Evolutionary conservation across 2,797 vertebrate species (phyloP).

Genomic region (Galagoides demidoff): DNA sequence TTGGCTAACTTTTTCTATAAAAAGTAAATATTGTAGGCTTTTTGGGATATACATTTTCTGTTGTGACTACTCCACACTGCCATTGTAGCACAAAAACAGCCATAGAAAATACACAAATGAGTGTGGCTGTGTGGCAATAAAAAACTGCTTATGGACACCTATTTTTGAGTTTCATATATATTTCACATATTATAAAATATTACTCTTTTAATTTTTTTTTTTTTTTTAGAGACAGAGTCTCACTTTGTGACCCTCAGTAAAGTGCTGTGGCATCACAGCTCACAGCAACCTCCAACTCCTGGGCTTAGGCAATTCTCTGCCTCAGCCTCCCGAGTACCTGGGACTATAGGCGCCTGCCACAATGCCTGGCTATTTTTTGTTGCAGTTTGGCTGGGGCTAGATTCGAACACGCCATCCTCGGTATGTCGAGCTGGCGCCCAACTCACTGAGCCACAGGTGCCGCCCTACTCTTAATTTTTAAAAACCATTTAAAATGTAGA

Average conservation of each 20-base stretch:
- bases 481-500: constrained; percentile 21
- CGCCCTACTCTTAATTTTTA: background rate
- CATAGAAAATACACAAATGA: background rate
- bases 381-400: too few species aligned
- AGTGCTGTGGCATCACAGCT: too few species aligned
- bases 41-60: background rate
- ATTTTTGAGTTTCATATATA: background rate
- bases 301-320: too few species aligned
- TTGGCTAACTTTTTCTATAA: background rate
- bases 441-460: too few species aligned
- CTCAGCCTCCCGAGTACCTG: too few species aligned
- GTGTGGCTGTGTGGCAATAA: background rate
- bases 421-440: too few species aligned
- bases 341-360: too few species aligned
- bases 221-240: too few species aligned
- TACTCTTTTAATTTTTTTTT: background rate
- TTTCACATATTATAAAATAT: constrained; percentile 34
- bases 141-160: background rate
- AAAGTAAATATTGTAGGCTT: background rate
- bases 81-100: background rate
- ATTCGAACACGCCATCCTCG: too few species aligned
- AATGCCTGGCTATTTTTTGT: too few species aligned
- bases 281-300: too few species aligned
- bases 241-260: too few species aligned
- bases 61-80: background rate